phyloP scores from a whole-genome alignment of 2,113 vertebrate species.

The Panthera tigris region DNA sequence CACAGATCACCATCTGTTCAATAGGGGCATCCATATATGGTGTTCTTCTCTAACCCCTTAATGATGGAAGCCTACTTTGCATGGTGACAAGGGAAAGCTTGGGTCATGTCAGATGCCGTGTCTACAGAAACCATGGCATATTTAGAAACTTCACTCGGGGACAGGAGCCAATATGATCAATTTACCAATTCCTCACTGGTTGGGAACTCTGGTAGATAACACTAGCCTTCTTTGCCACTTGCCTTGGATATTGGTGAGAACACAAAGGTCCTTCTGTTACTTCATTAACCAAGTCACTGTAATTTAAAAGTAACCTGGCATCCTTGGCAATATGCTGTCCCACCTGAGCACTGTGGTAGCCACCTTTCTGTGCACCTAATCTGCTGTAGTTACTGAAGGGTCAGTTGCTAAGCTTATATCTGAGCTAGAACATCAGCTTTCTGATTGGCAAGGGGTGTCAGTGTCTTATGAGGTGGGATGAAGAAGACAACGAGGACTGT shows the following conservation, averaged over 20 bases:
- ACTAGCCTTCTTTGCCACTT: background rate
- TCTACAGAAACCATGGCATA: background rate
- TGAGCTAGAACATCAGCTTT: background rate
- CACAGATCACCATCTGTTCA: background rate
- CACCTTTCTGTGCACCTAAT: background rate
- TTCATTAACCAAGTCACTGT: background rate
- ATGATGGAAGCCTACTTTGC: background rate
- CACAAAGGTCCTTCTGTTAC: background rate
- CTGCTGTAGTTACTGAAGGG: background rate
- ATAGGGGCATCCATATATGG: background rate
- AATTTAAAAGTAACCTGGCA: background rate
- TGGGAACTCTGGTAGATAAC: background rate
- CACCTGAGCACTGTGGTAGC: background rate
- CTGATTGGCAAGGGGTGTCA: background rate
- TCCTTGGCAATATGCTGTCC: background rate
- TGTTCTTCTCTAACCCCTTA: background rate
- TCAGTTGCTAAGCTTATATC: background rate
- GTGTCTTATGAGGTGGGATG: background rate
- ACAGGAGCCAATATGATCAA: background rate
- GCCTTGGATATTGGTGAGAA: background rate
- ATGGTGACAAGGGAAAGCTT: background rate
- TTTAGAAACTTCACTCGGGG: background rate
- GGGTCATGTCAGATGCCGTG: background rate
- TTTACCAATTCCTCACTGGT: background rate
- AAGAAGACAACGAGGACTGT: background rate